phyloP scores from a whole-genome alignment of 2,113 vertebrate species.

The Trogon surrucura region DNA sequence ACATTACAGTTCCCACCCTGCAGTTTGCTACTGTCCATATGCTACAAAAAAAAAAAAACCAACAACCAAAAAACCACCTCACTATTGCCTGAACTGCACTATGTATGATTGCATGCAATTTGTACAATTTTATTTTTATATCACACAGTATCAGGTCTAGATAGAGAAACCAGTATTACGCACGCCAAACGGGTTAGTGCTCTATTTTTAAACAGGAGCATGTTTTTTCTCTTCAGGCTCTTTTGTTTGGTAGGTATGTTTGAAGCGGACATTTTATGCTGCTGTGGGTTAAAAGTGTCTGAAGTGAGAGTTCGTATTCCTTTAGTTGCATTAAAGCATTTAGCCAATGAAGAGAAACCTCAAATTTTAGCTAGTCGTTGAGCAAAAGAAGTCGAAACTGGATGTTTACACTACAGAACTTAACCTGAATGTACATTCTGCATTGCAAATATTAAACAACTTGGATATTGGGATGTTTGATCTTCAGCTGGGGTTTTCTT shows the following conservation, averaged over 20 bases:
- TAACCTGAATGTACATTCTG: not conserved
- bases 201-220: not conserved
- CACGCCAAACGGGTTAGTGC: not conserved
- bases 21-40: not conserved
- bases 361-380: not conserved
- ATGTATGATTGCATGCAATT: not conserved
- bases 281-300: not conserved
- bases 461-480: not conserved
- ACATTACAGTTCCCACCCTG: not conserved
- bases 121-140: not conserved
- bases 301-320: not conserved
- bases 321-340: not conserved
- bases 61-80: not conserved
- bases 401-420: not conserved
- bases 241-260: not conserved
- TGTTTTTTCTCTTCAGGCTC: not conserved
- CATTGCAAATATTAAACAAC: not conserved
- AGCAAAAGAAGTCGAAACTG: not conserved
- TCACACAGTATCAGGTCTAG: not conserved
- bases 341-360: not conserved
- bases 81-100: conserved; percentile 39
- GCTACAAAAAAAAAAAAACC: not conserved
- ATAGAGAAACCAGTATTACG: not conserved
- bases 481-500: not conserved
- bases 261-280: not conserved